Percentiles rank a stretch among this genome's conserved stretches.
Evolutionary conservation across 2,113 vertebrate genomes (phyloP).

Genomic region (Dendropsophus ebraccatus): DNA sequence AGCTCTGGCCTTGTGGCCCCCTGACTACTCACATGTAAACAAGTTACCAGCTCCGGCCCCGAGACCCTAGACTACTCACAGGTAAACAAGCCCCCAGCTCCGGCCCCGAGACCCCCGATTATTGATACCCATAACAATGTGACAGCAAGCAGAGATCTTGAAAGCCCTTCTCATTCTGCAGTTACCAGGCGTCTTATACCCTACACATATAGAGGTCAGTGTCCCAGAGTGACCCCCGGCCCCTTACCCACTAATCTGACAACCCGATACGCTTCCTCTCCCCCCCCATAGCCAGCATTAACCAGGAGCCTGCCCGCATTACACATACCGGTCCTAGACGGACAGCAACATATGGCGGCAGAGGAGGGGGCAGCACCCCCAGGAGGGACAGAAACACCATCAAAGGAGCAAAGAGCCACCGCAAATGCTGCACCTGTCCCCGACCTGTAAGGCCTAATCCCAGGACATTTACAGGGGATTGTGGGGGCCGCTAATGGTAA

Average conservation of each 20-base stretch:
- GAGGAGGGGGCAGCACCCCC: background rate
- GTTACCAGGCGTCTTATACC: too few relatives aligned
- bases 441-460: constrained; percentile 54
- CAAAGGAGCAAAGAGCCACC: constrained; percentile 28
- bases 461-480: constrained; percentile 31
- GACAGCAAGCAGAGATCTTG: too few relatives aligned
- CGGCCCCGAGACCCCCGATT: too few relatives aligned
- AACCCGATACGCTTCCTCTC: background rate
- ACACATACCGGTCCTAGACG: background rate
- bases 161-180: too few relatives aligned
- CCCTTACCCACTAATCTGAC: background rate
- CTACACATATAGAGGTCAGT: too few relatives aligned
- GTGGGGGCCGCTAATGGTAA: constrained; percentile 21
- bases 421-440: constrained; percentile 43
- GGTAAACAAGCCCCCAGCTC: too few relatives aligned
- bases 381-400: constrained; percentile 26
- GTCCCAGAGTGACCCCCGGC: background rate
- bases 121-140: too few relatives aligned
- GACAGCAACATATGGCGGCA: constrained; percentile 37
- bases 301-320: background rate
- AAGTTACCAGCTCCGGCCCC: too few relatives aligned
- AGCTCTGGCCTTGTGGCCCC: too few relatives aligned
- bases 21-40: too few relatives aligned
- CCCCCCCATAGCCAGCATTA: background rate
- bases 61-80: too few relatives aligned